Base-by-base conservation (phyloP, 1,140 invertebrate genomes). In the Atta texana region DNA sequence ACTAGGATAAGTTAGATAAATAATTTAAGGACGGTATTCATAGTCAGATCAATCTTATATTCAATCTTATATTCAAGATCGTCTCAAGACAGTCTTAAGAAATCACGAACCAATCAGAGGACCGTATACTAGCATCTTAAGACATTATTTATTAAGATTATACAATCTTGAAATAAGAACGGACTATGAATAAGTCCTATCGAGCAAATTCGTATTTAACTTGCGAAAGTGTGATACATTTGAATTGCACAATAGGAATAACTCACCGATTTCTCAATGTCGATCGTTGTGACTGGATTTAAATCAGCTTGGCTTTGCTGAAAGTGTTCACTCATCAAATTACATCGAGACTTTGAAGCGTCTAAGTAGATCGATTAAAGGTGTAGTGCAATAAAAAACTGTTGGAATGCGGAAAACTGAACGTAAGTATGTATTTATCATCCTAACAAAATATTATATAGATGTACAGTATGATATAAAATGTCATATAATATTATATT, bases 301-400 rank as follows among this genome's bases (percentile, higher is more conserved):
- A 85, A 89, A 66, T 91, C 31, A 61, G 53, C 55, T 64, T 64
- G 72, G 53, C 63, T 44, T 81, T 71, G 44, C 87, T 85, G 28
- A 77, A 89, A 87, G 89, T 75, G 89, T 89, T 85, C 87, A 91
- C 72, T 88, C 75, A 72, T 72, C 82, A 74, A 85, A 80, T 81
- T 51, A 57, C 51, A 21, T 28, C 49, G 24, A 39, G n/a, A 24
- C 16, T 75, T 71, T 63, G 81, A 90, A 86, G 57, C 51, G 31
- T 44, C 55, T 0, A 44, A 51, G 31, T 57, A 66, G 66, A 72
- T 21, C 24, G 81, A 64, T 68, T 21, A 28, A 18, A 77, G 64
- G 34, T 86, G 59, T 51, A 87, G 84, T 88, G 61, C 14, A 59
- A 85, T 55, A 78, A 74, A 78, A 74, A 85, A 71, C 61, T 64